Evolutionary conservation across 2,888 invertebrate genomes (phyloP).

Genomic region (Athalia circularis): DNA sequence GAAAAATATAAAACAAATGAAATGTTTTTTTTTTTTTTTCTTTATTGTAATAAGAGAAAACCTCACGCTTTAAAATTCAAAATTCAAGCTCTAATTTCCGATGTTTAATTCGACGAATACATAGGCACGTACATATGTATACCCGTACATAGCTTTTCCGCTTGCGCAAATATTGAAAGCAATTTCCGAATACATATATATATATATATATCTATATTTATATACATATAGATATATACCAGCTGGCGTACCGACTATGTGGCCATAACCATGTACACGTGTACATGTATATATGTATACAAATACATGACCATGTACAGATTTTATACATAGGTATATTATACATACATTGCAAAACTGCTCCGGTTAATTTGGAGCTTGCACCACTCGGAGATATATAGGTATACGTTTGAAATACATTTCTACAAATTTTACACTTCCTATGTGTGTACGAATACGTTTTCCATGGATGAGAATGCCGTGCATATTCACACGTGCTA

Average conservation of each 20-base stretch:
- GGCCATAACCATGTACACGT: neutral
- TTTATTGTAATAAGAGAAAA: too few species aligned
- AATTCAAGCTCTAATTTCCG: neutral
- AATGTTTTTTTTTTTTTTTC: too few species aligned
- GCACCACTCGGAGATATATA: neutral
- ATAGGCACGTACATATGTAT: neutral
- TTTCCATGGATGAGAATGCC: neutral
- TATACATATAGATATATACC: too few species aligned
- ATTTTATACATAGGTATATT: neutral
- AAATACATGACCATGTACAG: neutral
- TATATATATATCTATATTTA: too few species aligned
- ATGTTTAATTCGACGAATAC: neutral
- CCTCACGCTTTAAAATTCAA: too few species aligned
- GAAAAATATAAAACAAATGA: too few species aligned
- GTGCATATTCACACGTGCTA: neutral
- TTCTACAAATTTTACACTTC: too few species aligned
- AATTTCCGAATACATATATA: constrained; percentile 6
- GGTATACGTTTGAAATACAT: neutral
- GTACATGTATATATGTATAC: constrained; percentile 3
- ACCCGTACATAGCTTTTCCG: neutral
- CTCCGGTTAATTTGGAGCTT: neutral
- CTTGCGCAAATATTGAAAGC: constrained; percentile 36
- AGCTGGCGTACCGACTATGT: neutral
- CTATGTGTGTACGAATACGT: neutral
- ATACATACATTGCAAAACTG: neutral